Evolutionary conservation across 2,797 vertebrate genomes (phyloP).

Genomic region (Picus viridis): DNA sequence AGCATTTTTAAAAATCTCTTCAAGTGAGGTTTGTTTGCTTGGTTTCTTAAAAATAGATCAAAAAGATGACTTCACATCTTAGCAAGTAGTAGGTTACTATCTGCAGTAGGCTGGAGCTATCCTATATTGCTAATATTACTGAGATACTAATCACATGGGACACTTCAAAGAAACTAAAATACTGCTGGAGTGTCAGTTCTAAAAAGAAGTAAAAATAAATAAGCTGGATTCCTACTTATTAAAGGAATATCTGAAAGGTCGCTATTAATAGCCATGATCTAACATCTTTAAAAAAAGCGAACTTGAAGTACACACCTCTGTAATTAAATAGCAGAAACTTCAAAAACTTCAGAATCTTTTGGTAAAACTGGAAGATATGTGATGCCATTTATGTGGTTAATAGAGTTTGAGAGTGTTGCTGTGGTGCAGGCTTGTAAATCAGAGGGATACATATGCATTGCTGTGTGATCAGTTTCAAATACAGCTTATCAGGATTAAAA

Average conservation of each 20-base stretch:
- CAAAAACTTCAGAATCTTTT: not conserved
- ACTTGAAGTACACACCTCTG: accelerated
- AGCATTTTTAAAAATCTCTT: not conserved
- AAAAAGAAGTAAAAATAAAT: not conserved
- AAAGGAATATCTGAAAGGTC: not conserved
- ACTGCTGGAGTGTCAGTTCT: not conserved
- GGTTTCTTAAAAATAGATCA: not conserved
- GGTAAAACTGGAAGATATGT: not conserved
- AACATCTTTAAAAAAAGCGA: not conserved
- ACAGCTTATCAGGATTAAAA: not conserved
- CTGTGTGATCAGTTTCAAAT: not conserved
- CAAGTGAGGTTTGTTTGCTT: not conserved
- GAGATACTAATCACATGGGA: not conserved
- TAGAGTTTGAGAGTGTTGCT: not conserved
- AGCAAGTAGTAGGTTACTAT: not conserved
- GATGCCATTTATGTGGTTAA: not conserved
- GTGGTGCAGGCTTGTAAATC: not conserved
- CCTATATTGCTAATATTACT: not conserved
- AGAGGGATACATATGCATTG: not conserved
- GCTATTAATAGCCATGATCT: not conserved
- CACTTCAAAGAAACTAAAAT: not conserved
- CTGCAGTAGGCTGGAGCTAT: not conserved
- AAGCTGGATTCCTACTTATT: not conserved
- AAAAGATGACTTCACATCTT: not conserved
- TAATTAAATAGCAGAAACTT: not conserved